Base-by-base conservation (phyloP, 1,140 invertebrate species). In the Idris sp. region DNA sequence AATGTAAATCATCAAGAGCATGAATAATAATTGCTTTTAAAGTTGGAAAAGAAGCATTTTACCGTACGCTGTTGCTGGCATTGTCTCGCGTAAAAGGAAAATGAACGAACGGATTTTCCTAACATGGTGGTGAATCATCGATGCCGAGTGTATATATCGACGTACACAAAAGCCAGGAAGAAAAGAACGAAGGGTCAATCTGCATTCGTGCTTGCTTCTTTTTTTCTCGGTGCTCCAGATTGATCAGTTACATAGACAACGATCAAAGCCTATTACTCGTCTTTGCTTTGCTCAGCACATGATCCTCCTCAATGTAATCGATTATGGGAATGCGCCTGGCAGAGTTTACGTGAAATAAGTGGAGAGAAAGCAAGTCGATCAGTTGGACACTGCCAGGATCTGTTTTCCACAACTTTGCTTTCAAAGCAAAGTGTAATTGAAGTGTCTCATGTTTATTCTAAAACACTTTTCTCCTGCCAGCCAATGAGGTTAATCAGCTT, bases 81-180 rank as follows among this genome's bases (percentile, higher is more conserved):
- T 80, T 71, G 80, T 77, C 80, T 85, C 79, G 79, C 83, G 79
- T 82, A 84, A 84, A 85, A 85, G 74, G 84, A 85, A 79, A 83
- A 56, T 18, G 33, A 30, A 43, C 35, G 43, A 79, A 76, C 71
- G 79, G 83, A 83, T 83, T 84, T 78, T 81, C 84, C 81, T 59
- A 82, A 85, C 72, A 85, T 79, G 84, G 83, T 79, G 84, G 83
- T 62, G 54, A 41, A 53, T 51, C 40, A 14, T 41, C 40, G 49
- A 14, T n/a, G 22, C 11, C n/a, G 10, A 14, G n/a, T n/a, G n/a
- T n/a, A n/a, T n/a, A 2, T 28, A 53, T 64, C 59, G 48, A 36
- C 40, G 14, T 53, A 25, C 38, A 72, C 51, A 64, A 58, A 56
- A 44, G 43, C 10, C 2, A 6, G 1, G 18, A 25, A 15, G 8